Percentiles rank a stretch among this genome's conserved stretches.
These are phyloP conservation scores for Dipodomys spectabilis DNA, from an alignment of 2,113 vertebrate genomes.

Conservation along the genomic window DNA sequence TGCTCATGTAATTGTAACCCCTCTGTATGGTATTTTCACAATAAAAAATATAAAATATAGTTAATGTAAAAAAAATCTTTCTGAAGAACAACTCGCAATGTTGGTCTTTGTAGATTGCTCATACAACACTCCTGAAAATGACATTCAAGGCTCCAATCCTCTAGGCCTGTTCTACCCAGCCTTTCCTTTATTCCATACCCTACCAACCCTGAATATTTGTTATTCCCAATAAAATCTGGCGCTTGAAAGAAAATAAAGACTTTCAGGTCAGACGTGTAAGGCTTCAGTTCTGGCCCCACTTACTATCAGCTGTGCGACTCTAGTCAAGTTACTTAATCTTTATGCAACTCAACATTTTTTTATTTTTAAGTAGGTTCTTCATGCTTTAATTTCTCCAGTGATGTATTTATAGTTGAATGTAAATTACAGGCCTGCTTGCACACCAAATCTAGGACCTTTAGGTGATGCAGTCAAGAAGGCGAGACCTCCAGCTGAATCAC, in stretches of 20 bases:
- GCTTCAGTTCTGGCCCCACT: neutral
- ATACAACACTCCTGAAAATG: neutral
- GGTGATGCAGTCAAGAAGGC: slow-evolving; percentile 95
- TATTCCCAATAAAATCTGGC: neutral
- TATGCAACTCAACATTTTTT: neutral
- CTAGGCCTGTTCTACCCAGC: neutral
- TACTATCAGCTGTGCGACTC: neutral
- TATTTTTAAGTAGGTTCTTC: neutral
- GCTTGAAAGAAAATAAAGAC: neutral
- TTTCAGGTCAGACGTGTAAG: neutral
- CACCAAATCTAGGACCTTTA: slow-evolving; percentile 95
- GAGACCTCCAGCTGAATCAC: slow-evolving; percentile 96
- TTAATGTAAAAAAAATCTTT: neutral
- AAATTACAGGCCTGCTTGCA: slow-evolving; percentile 93
- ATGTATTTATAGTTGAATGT: slow-evolving; percentile 70
- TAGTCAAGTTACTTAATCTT: neutral
- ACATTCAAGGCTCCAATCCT: neutral
- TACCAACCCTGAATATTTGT: neutral
- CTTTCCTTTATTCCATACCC: neutral
- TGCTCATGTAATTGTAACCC: too few relatives aligned
- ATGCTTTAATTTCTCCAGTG: slow-evolving; percentile 72
- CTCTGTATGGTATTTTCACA: too few relatives aligned
- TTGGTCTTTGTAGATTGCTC: neutral
- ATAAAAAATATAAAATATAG: too few relatives aligned
- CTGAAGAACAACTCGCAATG: neutral